Evolutionary conservation across 2,888 invertebrate genomes (phyloP).

Genomic region (Sesia bembeciformis): DNA sequence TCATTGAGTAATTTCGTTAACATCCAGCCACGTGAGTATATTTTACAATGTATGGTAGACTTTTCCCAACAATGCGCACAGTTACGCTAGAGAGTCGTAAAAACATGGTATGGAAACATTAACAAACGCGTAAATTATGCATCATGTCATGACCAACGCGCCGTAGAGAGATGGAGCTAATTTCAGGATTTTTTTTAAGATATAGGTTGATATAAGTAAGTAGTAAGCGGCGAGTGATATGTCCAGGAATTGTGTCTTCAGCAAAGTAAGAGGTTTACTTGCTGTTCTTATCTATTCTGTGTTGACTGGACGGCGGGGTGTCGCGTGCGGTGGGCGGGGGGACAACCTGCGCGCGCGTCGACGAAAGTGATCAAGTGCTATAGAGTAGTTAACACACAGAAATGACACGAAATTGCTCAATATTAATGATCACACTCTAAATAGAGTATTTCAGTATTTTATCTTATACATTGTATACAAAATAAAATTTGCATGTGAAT

Average conservation of each 20-base stretch:
- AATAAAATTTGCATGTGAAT: too few species aligned
- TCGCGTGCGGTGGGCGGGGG: conserved; percentile 5
- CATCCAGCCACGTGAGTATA: conserved; percentile 9
- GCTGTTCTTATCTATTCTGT: background rate
- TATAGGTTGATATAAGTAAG: too few species aligned
- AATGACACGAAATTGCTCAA: too few species aligned
- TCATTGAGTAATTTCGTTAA: conserved; percentile 12
- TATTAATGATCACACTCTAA: too few species aligned
- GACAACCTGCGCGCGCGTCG: conserved; percentile 31
- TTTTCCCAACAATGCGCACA: conserved; percentile 43
- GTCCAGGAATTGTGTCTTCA: background rate
- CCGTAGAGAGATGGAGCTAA: too few species aligned
- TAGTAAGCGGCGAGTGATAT: background rate
- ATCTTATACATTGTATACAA: too few species aligned
- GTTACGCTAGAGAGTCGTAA: conserved; percentile 19
- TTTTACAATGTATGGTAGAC: conserved; percentile 17
- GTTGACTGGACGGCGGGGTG: background rate
- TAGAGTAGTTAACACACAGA: conserved; percentile 14
- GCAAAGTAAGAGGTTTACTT: background rate
- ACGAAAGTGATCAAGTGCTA: conserved; percentile 29
- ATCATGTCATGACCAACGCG: too few species aligned
- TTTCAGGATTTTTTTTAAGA: too few species aligned
- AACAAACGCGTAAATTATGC: too few species aligned
- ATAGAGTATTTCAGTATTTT: too few species aligned
- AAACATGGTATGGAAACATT: too few species aligned